These are phyloP conservation scores for Intellagama lesueurii DNA, from an alignment of 2,797 vertebrate genomes.

Conservation along the genomic window DNA sequence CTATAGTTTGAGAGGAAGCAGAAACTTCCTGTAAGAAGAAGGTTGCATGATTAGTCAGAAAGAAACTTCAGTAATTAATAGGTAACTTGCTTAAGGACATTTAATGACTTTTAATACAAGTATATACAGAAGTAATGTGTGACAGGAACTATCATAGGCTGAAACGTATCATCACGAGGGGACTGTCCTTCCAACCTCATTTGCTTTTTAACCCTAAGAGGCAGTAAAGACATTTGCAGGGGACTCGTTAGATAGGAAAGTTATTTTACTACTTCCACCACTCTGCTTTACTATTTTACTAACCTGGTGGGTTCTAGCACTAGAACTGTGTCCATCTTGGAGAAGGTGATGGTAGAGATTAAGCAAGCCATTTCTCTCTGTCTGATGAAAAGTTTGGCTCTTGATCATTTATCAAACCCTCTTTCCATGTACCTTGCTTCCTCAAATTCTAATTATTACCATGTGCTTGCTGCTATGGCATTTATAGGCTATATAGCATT, in stretches of 20 bases:
- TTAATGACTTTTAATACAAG: not conserved
- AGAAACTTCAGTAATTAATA: not conserved
- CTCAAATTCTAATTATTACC: not conserved
- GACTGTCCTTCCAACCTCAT: not conserved
- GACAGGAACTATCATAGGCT: not conserved
- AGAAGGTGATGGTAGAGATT: too few relatives aligned
- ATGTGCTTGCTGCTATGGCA: not conserved
- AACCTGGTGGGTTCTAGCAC: not conserved
- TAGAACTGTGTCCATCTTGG: not conserved
- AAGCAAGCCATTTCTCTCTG: not conserved
- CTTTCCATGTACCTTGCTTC: not conserved
- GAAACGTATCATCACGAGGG: not conserved
- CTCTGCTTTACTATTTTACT: not conserved
- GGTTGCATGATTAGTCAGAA: not conserved
- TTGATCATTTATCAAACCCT: not conserved
- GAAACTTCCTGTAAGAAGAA: not conserved
- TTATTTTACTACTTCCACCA: too few relatives aligned
- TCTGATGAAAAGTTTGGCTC: not conserved
- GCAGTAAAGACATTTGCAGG: not conserved
- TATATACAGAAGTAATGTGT: not conserved
- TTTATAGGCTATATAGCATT: too few relatives aligned
- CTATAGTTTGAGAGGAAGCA: too few relatives aligned
- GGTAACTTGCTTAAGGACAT: not conserved
- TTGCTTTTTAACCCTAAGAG: not conserved
- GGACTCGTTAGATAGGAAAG: too few relatives aligned